Evolutionary conservation across 2,113 vertebrate genomes (phyloP).

Genomic region (Chaetura pelagica): DNA sequence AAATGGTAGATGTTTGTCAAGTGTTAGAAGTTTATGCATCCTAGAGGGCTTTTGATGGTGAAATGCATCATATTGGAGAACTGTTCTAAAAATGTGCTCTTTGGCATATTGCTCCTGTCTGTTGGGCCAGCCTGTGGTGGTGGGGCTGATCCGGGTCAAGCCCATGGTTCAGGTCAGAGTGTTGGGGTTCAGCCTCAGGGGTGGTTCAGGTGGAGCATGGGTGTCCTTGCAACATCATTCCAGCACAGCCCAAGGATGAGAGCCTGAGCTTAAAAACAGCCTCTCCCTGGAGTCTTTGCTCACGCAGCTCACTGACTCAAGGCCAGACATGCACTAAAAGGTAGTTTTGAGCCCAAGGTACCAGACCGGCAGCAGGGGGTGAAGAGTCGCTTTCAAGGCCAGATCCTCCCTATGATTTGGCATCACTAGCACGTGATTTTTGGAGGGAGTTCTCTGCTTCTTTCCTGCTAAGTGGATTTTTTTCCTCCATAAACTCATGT

Average conservation of each 20-base stretch:
- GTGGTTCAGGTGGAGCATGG: not conserved
- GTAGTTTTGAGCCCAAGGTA: not conserved
- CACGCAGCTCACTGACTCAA: not conserved
- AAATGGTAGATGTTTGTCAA: not conserved
- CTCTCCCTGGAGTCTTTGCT: not conserved
- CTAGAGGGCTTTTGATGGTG: not conserved
- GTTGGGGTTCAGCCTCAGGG: not conserved
- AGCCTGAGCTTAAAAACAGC: not conserved
- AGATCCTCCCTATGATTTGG: not conserved
- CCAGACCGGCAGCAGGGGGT: not conserved
- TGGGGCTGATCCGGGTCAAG: not conserved
- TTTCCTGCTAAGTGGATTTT: not conserved
- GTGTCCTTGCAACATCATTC: fast-evolving
- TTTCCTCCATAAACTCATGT: not conserved
- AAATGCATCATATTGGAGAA: not conserved
- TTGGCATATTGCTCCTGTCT: not conserved
- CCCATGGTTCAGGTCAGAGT: fast-evolving
- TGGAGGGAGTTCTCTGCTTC: not conserved
- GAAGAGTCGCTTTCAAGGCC: not conserved
- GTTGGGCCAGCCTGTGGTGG: not conserved
- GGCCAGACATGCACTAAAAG: not conserved
- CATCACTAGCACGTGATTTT: not conserved
- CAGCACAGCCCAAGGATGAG: not conserved
- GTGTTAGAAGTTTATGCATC: not conserved
- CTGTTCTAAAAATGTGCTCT: not conserved